Conservation (phyloP, 2,797 vertebrate species). For the Dallia pectoralis region DNA sequence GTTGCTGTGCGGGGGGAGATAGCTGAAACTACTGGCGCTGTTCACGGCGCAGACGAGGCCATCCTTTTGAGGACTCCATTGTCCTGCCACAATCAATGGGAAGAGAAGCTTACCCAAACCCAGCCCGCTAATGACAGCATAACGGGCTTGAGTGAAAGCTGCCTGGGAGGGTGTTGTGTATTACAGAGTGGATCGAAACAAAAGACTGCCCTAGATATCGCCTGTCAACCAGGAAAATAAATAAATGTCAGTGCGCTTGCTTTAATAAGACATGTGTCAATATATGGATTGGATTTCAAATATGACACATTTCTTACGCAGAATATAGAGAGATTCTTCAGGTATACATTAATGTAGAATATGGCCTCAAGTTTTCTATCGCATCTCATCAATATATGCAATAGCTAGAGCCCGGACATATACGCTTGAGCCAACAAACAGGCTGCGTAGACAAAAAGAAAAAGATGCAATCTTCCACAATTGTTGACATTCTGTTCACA, state of each 20-base stretch:
- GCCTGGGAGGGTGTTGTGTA: neutral
- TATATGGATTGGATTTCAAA: slow-evolving; percentile 19
- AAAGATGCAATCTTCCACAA: neutral
- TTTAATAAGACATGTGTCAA: slow-evolving; percentile 23
- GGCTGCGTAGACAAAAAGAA: slow-evolving; percentile 8
- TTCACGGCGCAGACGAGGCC: neutral
- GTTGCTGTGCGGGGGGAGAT: slow-evolving; percentile 11
- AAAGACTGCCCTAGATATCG: neutral
- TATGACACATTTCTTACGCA: slow-evolving; percentile 32
- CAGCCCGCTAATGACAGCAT: slow-evolving; percentile 25
- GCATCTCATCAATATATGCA: slow-evolving; percentile 1
- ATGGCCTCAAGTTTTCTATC: neutral
- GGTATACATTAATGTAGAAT: slow-evolving; percentile 24
- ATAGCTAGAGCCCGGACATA: neutral
- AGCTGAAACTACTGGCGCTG: neutral
- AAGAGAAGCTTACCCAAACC: neutral
- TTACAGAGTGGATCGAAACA: slow-evolving; percentile 1
- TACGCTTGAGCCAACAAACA: slow-evolving; percentile 2
- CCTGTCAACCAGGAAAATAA: slow-evolving; percentile 1
- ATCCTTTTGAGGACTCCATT: slow-evolving; percentile 5
- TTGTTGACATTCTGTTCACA: neutral
- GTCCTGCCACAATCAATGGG: slow-evolving; percentile 23
- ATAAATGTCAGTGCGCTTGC: slow-evolving; percentile 23
- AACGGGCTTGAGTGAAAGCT: slow-evolving; percentile 31
- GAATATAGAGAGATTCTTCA: slow-evolving; percentile 42